These are phyloP conservation scores for Tiphia femorata DNA, from an alignment of 2,888 invertebrate genomes.

Conservation along the genomic window DNA sequence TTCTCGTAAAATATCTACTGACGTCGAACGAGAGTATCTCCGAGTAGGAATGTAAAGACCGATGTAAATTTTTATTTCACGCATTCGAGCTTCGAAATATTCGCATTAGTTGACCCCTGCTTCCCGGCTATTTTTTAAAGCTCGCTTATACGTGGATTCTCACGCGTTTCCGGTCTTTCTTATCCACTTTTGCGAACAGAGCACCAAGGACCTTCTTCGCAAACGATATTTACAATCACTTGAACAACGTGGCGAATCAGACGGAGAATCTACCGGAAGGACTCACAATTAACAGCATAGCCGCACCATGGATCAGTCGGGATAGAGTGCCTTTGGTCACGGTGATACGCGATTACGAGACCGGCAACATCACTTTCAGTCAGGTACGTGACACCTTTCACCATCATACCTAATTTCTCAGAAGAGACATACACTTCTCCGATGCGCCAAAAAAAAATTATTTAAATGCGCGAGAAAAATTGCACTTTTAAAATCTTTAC, in stretches of 20 bases:
- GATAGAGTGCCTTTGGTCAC: slow-evolving; percentile 83
- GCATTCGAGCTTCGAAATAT: no score
- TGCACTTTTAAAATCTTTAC: no score
- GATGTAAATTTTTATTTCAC: no score
- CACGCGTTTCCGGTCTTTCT: not conserved
- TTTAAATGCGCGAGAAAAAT: no score
- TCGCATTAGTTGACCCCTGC: no score
- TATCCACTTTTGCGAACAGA: slow-evolving; percentile 15
- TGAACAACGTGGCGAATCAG: slow-evolving; percentile 77
- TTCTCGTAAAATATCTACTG: no score
- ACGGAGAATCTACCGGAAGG: slow-evolving; percentile 70
- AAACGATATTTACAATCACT: slow-evolving; percentile 83
- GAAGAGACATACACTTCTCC: slow-evolving; percentile 10
- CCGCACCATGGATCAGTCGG: slow-evolving; percentile 86
- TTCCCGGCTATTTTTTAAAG: slow-evolving; percentile 22
- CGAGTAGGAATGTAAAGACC: no score
- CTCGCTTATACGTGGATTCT: not conserved
- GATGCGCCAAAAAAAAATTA: no score
- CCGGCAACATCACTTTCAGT: slow-evolving; percentile 74
- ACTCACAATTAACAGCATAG: slow-evolving; percentile 78
- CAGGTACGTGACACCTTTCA: slow-evolving; percentile 71
- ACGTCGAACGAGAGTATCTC: no score
- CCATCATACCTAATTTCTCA: not conserved
- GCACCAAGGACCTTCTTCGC: slow-evolving; percentile 69
- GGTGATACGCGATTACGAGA: slow-evolving; percentile 77